phyloP scores from a whole-genome alignment of 2,888 invertebrate genomes.

The Eremobia ochroleuca region DNA sequence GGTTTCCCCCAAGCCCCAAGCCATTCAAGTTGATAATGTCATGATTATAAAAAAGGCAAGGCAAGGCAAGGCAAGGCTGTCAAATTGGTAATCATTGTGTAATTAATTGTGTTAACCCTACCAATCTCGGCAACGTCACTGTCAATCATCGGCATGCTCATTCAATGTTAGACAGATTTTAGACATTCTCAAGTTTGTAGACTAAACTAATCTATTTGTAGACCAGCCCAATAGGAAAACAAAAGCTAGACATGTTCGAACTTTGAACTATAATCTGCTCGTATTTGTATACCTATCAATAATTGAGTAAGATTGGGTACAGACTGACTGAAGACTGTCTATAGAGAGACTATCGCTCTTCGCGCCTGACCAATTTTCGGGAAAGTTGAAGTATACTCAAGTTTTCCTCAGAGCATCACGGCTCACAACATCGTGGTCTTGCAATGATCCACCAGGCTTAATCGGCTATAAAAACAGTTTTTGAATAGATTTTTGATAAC shows the following conservation, averaged over 20 bases:
- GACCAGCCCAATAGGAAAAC: conserved; percentile 8
- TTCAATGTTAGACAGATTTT: conserved; percentile 5
- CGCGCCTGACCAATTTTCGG: background rate
- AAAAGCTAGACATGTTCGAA: conserved; percentile 20
- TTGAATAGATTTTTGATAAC: no score
- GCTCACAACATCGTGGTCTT: background rate
- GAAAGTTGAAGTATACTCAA: background rate
- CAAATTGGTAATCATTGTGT: conserved; percentile 17
- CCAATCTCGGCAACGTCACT: background rate
- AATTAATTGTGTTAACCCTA: conserved; percentile 3
- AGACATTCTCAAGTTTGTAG: conserved; percentile 20
- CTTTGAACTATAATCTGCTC: conserved; percentile 13
- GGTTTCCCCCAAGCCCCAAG: no score
- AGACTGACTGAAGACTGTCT: background rate
- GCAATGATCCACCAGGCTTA: background rate
- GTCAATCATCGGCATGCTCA: conserved; percentile 8
- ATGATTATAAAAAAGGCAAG: background rate
- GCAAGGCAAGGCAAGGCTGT: no score
- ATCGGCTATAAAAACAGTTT: background rate
- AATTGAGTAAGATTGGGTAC: conserved; percentile 7
- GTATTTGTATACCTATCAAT: conserved; percentile 24
- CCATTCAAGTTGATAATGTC: background rate
- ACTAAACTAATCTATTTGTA: conserved; percentile 44
- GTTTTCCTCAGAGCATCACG: background rate
- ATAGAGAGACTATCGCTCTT: background rate